Base-by-base conservation (phyloP, 2,797 vertebrate genomes). In the Pteronotus mesoamericanus region DNA sequence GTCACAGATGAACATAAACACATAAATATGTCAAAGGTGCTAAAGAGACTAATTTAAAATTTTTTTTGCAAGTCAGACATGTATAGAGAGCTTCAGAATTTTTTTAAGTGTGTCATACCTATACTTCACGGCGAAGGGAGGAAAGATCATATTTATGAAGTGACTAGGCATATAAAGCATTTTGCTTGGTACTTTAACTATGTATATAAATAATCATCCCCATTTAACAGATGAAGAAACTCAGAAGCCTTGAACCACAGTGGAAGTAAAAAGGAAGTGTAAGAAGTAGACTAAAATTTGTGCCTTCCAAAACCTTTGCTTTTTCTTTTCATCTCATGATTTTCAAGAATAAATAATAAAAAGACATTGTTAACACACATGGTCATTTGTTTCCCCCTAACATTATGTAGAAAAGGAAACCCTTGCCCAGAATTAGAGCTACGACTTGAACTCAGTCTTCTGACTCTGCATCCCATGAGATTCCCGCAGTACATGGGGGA, bases 301-400 rank as follows among this genome's bases (percentile, higher is more conserved):
- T 61, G 34, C 10, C 44, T 85, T 15, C 51, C 61, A 72, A 57
- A 88, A 22, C 12, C 46, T 94, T 94, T 69, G 53, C 14, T 77
- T 44, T 83, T 89, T 21, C 15, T 46, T 79, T 61, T 80, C 21
- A 85, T 26, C 24, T 86, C 66, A 51, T 92, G 18, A 61, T 89
- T 92, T 88, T 82, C 57, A 85, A 82, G 51, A 96, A 75, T 91
- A 84, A 53, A 95, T 68, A 93, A 66, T 89, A 68, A 74, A 66
- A 66, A 66, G 24, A 61, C 8, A 53, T 22, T 88, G 9, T 80
- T 88, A 29, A 64, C 44, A 42, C 53, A 44, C 12, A 61, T 6
- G 9, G n/a, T 68, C 39, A 68, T 88, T 83, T 85, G 26, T 39
- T 55, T 16, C 34, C 72, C 37, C 37, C 42, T 37, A 37, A 55